A percentile compares a stretch with the other conserved stretches of the same genome.
These are phyloP conservation scores for Anarrhichthys ocellatus DNA, from an alignment of 2,113 vertebrate genomes.

Conservation along the genomic window DNA sequence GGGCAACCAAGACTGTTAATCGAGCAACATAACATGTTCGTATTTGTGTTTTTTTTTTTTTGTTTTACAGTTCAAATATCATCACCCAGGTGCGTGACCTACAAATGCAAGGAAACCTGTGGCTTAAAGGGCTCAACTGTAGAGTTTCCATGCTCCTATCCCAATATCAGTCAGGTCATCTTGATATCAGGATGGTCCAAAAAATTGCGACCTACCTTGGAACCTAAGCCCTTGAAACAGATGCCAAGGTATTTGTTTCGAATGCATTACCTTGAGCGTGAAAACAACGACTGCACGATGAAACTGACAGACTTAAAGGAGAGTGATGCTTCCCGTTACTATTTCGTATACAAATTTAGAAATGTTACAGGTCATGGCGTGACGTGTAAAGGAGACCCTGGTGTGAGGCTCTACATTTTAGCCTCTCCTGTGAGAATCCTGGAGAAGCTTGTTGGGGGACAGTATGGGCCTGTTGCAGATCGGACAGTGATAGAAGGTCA, in stretches of 20 bases:
- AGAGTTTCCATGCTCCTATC: slow-evolving; percentile 9
- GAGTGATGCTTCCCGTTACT: not conserved
- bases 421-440: slow-evolving; percentile 9
- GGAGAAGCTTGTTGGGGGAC: not conserved
- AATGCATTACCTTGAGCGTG: not conserved
- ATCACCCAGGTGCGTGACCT: not conserved
- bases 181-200: not conserved
- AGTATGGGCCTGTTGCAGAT: not conserved
- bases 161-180: not conserved
- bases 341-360: slow-evolving; percentile 8
- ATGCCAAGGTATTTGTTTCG: not conserved
- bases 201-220: not conserved
- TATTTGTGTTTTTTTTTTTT: not conserved
- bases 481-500: slow-evolving; percentile 4
- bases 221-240: not conserved
- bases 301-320: not conserved
- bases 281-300: not conserved
- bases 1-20: not conserved
- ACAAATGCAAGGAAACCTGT: not conserved
- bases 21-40: not conserved
- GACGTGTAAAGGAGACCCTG: not conserved
- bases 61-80: not conserved
- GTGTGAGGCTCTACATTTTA: slow-evolving; percentile 14
- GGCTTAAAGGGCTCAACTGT: not conserved
- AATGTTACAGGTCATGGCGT: not conserved